A percentile compares a stretch with the other conserved stretches of the same genome.
These are phyloP conservation scores for Tortricodes alternella DNA, from an alignment of 2,888 invertebrate genomes.

Conservation along the genomic window DNA sequence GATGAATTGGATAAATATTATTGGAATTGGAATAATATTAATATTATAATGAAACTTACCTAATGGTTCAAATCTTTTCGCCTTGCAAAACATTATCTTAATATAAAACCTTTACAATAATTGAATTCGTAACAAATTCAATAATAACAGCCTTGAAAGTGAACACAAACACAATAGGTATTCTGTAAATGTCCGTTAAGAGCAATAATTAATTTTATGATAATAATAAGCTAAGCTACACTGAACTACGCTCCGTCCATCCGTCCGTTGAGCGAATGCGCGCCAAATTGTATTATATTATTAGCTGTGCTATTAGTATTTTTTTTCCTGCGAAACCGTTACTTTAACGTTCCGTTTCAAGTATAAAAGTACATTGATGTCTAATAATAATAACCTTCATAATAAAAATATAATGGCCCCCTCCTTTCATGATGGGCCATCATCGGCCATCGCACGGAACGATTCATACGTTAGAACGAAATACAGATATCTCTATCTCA, in stretches of 20 bases:
- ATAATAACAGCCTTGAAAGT: neutral
- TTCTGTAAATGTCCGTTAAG: no score
- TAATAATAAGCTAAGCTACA: neutral
- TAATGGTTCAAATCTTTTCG: slow-evolving; percentile 68
- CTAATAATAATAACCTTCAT: neutral
- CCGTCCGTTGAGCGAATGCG: slow-evolving; percentile 35
- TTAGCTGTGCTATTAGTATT: no score
- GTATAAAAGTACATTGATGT: neutral
- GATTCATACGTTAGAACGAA: no score
- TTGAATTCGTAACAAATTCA: neutral
- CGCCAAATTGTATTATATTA: slow-evolving; percentile 36
- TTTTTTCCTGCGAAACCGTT: slow-evolving; percentile 39
- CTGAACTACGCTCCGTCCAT: neutral
- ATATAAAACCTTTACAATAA: neutral
- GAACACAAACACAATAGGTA: neutral
- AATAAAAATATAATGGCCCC: no score
- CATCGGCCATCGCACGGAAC: no score
- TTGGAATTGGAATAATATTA: no score
- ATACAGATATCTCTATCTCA: no score
- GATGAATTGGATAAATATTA: neutral
- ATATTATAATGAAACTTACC: slow-evolving; percentile 52
- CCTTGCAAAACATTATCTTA: slow-evolving; percentile 71
- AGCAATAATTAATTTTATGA: no score
- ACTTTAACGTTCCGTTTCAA: slow-evolving; percentile 42
- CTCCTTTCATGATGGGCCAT: no score